Conservation (phyloP, 2,113 vertebrate species). For the Globicephala melas region DNA sequence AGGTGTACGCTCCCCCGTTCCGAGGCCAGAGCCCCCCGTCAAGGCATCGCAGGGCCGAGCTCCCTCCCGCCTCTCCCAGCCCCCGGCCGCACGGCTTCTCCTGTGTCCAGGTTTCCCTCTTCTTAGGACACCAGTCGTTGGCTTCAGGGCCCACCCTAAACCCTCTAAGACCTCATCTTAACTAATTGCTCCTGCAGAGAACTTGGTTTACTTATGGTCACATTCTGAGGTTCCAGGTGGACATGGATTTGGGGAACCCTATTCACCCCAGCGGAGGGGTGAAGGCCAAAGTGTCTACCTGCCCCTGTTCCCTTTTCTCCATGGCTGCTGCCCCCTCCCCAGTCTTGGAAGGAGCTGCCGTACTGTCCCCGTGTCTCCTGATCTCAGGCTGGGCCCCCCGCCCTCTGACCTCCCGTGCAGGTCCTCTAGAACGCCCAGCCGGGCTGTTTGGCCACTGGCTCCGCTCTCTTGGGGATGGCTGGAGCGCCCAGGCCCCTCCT, state of each 20-base stretch:
- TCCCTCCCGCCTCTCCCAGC: background rate
- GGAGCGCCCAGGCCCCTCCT: rapidly evolving
- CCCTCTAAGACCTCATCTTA: no score
- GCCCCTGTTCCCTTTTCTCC: background rate
- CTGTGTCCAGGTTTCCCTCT: background rate
- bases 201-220: background rate
- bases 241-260: background rate
- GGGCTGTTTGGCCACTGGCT: rapidly evolving
- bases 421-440: background rate
- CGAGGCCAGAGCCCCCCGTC: background rate
- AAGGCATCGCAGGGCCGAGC: rapidly evolving
- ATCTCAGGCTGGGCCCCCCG: background rate
- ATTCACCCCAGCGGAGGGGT: no score
- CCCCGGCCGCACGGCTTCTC: rapidly evolving
- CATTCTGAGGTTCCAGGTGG: background rate
- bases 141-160: no score
- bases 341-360: background rate
- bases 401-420: background rate
- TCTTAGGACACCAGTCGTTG: background rate
- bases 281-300: background rate
- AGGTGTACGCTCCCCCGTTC: rapidly evolving
- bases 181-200: background rate
- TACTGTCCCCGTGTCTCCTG: rapidly evolving
- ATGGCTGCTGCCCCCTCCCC: background rate
- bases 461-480: background rate